Percentiles rank a stretch among this genome's conserved stretches.
These are phyloP conservation scores for Zosterops japonicus DNA, from an alignment of 2,113 vertebrate species.

Conservation along the genomic window DNA sequence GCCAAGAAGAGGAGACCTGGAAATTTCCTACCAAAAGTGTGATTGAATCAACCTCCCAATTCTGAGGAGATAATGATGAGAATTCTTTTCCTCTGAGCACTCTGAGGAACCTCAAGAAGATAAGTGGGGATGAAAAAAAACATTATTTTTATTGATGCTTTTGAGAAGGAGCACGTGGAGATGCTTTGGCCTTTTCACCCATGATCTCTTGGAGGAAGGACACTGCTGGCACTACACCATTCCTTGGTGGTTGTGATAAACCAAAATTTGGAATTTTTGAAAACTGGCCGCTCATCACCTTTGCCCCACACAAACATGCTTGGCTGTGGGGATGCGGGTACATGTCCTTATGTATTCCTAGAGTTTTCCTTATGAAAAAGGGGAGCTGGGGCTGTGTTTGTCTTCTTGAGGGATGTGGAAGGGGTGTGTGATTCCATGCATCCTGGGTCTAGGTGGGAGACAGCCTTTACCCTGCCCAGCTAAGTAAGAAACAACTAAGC, in stretches of 20 bases:
- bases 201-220: not conserved
- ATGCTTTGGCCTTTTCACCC: not conserved
- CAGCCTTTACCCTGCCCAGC: not conserved
- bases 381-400: not conserved
- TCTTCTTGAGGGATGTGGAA: not conserved
- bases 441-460: not conserved
- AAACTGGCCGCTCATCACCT: not conserved
- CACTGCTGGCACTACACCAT: not conserved
- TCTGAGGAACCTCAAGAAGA: not conserved
- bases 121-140: not conserved
- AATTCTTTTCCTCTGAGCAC: not conserved
- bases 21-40: not conserved
- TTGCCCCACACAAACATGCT: too few relatives aligned
- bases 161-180: not conserved
- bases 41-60: not conserved
- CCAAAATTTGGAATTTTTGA: not conserved
- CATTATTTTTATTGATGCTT: not conserved
- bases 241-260: not conserved
- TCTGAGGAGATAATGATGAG: not conserved
- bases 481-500: not conserved
- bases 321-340: not conserved
- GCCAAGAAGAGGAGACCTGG: not conserved
- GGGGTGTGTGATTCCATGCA: fast-evolving
- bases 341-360: not conserved
- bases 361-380: not conserved